A percentile compares a stretch with the other conserved stretches of the same genome.
These are phyloP conservation scores for Squalus acanthias DNA, from an alignment of 2,797 vertebrate genomes.

Conservation along the genomic window DNA sequence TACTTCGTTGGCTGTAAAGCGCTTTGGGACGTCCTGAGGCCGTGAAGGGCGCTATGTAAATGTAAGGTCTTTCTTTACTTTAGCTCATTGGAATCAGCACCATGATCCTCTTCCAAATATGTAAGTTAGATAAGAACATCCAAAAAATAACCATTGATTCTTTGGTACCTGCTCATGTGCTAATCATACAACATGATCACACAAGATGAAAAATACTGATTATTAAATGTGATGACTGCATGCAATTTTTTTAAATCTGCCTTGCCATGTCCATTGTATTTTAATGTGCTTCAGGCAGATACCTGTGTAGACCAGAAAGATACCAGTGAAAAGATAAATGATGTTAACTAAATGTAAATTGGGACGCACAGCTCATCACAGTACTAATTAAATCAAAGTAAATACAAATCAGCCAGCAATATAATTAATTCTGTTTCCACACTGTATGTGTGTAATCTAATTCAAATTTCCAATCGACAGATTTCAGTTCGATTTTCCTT, in stretches of 20 bases:
- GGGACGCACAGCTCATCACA: background rate
- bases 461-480: background rate
- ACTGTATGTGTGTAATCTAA: background rate
- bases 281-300: background rate
- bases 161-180: background rate
- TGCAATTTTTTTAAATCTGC: background rate
- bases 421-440: conserved; percentile 17
- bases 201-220: background rate
- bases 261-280: background rate
- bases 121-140: background rate
- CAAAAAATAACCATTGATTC: background rate
- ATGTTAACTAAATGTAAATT: background rate
- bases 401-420: background rate
- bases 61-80: background rate
- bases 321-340: background rate
- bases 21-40: background rate
- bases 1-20: background rate
- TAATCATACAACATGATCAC: background rate
- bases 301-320: too few relatives aligned
- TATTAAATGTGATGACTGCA: background rate
- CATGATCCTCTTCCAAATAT: background rate
- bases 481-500: background rate
- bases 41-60: background rate
- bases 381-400: conserved; percentile 20
- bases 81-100: background rate